Evolutionary conservation across 2,797 vertebrate species (phyloP), one percentile per base, ranked within the genome.

Genomic region (Brachyrhaphis roseni): DNA sequence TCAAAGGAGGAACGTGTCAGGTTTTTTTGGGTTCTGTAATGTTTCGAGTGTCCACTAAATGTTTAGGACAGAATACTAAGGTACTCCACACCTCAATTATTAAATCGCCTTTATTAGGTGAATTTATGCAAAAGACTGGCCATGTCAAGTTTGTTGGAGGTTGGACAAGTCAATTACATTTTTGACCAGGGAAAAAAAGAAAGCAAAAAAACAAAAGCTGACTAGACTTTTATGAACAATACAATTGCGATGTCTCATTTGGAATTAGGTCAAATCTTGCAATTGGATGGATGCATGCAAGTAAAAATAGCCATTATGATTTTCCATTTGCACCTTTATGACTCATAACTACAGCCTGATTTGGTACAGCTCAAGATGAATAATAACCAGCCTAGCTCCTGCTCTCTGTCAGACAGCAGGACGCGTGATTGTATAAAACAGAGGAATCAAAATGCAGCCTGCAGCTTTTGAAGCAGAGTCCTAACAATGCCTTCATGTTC

Each of bases 381-480:
- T 71, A 71, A 66, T 7, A 45, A 71, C 41, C 26, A 43, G 10
- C 26, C 23, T 1, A 18, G 68, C 68, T 71, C 41, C 68, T 71
- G 68, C 26, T 71, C 6, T 45, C 41, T 1, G 68, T 46, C 68
- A 28, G 26, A 5, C 68, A 13, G 26, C 4, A 26, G 8, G 36
- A 39, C 26, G 36, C 26, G n/a, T 71, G 41, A 71, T 16, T 46
- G n/a, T 71, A 46, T 71, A n/a, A 71, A 71, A 71, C 79, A 39
- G 68, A 71, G 43, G 41, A 71, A 71, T 71, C 43, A 46, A 71
- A 71, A 71, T 46, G 41, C 41, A 71, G 43, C 68, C 43, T 71
- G 26, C 43, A 71, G 12, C 68, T 28, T 71, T 71, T 71, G 68
- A 71, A 45, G 68, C 68, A 16, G 43, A 16, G 26, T 45, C 43